These are phyloP conservation scores for Hemibagrus wyckioides DNA, from an alignment of 2,113 vertebrate species.

Conservation along the genomic window DNA sequence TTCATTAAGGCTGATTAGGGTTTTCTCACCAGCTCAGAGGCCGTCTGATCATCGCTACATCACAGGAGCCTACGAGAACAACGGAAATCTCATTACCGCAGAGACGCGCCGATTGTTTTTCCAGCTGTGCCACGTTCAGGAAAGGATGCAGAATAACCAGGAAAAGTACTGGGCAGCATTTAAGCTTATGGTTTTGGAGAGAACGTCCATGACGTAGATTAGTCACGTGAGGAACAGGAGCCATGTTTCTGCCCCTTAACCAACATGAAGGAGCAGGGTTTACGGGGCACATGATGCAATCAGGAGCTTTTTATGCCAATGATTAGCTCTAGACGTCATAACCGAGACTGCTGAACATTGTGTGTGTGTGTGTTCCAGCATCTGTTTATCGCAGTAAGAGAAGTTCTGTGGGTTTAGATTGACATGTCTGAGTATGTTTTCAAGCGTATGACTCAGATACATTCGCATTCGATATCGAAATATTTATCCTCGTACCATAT, in stretches of 20 bases:
- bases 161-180: background rate
- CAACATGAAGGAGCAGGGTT: background rate
- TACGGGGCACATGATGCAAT: slow-evolving; percentile 21
- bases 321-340: slow-evolving; percentile 31
- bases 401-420: background rate
- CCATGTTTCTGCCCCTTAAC: background rate
- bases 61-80: background rate
- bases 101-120: background rate
- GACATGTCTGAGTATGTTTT: background rate
- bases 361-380: background rate
- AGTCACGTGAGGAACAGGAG: background rate
- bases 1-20: slow-evolving; percentile 36
- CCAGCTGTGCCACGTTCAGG: background rate
- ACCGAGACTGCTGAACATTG: background rate
- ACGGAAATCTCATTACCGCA: slow-evolving; percentile 3
- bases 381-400: background rate
- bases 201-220: background rate
- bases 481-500: background rate
- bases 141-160: background rate
- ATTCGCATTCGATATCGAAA: slow-evolving; percentile 2
- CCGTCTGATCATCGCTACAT: background rate
- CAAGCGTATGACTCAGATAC: background rate
- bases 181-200: background rate
- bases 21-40: background rate
- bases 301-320: slow-evolving; percentile 50